Evolutionary conservation across 2,888 invertebrate species (phyloP).

Genomic region (Rhaphigaster nebulosa): DNA sequence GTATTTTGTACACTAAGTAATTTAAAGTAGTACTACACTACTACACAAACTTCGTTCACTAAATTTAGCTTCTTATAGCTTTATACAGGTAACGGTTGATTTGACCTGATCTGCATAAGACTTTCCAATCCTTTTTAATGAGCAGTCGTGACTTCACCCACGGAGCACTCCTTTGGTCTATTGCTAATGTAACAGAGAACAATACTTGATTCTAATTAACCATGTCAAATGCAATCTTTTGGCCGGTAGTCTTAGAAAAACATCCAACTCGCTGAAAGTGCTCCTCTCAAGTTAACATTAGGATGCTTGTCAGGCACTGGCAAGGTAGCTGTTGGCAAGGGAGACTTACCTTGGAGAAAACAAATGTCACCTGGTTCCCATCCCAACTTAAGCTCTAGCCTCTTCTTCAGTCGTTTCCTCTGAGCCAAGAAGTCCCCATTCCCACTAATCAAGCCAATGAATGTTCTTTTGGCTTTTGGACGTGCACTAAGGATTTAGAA

Average conservation of each 20-base stretch:
- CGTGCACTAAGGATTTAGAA: neutral
- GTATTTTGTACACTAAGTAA: too few species aligned
- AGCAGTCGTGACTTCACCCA: slow-evolving; percentile 32
- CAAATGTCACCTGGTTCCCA: slow-evolving; percentile 50
- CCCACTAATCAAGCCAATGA: neutral
- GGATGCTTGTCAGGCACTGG: slow-evolving; percentile 1
- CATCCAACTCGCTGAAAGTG: slow-evolving; percentile 10
- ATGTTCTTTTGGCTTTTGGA: neutral
- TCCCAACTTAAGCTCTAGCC: neutral
- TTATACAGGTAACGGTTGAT: neutral
- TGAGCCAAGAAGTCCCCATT: neutral
- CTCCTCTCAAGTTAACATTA: neutral
- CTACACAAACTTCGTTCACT: neutral
- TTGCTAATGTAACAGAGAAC: neutral
- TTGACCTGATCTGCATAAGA: slow-evolving; percentile 31
- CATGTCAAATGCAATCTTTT: neutral
- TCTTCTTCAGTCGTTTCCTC: neutral
- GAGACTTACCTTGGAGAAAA: slow-evolving; percentile 10
- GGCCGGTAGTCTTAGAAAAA: neutral
- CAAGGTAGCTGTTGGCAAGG: slow-evolving; percentile 26
- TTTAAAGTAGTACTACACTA: neutral
- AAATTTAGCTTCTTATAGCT: neutral
- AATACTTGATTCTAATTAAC: slow-evolving; percentile 17
- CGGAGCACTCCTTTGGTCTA: neutral
- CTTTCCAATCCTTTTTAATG: slow-evolving; percentile 33